Base-by-base conservation (phyloP, 2,888 invertebrate genomes). In the Tillus elongatus region DNA sequence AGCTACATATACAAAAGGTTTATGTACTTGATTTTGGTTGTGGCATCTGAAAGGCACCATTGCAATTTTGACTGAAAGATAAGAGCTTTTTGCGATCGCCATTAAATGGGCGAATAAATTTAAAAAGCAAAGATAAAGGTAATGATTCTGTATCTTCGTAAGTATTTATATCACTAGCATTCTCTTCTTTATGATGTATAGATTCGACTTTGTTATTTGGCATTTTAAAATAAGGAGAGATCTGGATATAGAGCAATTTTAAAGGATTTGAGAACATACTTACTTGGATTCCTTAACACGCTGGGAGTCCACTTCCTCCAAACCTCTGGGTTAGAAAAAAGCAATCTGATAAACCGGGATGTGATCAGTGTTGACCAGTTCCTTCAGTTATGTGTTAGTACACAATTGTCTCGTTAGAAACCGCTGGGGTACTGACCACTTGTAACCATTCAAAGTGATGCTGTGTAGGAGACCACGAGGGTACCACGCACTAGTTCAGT, bases 271-370 rank as follows among this genome's bases (percentile, higher is more conserved):
- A n/a, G n/a, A n/a, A 19, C n/a, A n/a, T n/a, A 19, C 24, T 6
- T 19, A 19, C 24, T 19, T n/a, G n/a, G 6, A 8, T n/a, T 6
- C n/a, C n/a, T 6, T 19, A 8, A n/a, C 24, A 8, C 24, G 24
- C 24, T 19, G 24, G 24, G 24, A 19, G 24, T n/a, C 24, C 24
- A 19, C 24, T 19, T 19, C 24, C n/a, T 6, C 24, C 24, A 19
- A 19, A 19, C 24, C 24, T 6, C 24, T 19, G 24, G 6, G 24
- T n/a, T n/a, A n/a, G n/a, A n/a, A n/a, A n/a, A n/a, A n/a, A n/a
- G n/a, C n/a, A n/a, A n/a, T n/a, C n/a, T n/a, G n/a, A n/a, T n/a
- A n/a, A n/a, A n/a, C n/a, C n/a, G n/a, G n/a, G n/a, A n/a, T n/a
- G n/a, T n/a, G n/a, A n/a, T n/a, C n/a, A n/a, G n/a, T n/a, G n/a